A percentile compares a stretch with the other conserved stretches of the same genome.
These are phyloP conservation scores for Grallaria varia DNA, from an alignment of 2,113 vertebrate genomes.

Conservation along the genomic window DNA sequence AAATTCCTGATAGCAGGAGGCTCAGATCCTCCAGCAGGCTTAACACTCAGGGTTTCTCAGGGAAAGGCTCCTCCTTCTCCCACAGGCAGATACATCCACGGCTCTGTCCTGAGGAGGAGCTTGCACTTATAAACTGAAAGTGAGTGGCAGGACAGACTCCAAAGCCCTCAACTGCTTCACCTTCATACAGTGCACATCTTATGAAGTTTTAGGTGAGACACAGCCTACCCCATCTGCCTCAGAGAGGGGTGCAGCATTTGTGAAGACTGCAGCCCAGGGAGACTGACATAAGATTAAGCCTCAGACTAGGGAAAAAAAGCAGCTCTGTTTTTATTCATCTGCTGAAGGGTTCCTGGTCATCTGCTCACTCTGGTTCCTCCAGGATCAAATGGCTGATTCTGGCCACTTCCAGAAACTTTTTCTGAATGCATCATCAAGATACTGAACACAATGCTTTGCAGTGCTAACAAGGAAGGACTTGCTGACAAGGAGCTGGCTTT, in stretches of 20 bases:
- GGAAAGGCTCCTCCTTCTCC: background rate
- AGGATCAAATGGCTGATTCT: background rate
- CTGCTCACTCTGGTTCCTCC: background rate
- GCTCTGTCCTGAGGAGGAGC: background rate
- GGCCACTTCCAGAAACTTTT: background rate
- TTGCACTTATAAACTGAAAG: background rate
- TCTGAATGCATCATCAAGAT: background rate
- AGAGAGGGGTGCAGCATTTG: background rate
- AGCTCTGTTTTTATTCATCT: background rate
- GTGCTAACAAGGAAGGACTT: background rate
- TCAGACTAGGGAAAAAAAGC: background rate
- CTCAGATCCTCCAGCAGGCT: background rate
- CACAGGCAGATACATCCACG: background rate
- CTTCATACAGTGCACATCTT: background rate
- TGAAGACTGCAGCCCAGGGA: background rate
- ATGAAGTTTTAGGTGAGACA: fast-evolving
- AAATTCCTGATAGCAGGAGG: background rate
- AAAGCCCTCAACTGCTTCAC: background rate
- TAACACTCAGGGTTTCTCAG: background rate
- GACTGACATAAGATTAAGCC: background rate
- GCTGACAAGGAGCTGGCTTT: background rate
- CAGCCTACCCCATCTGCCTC: no score
- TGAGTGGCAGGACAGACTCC: background rate
- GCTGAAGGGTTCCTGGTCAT: background rate
- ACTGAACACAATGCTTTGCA: fast-evolving